Evolutionary conservation across 1,140 invertebrate genomes (phyloP), one percentile per base, ranked within the genome.

Genomic region (Ceratosolen fusciceps): DNA sequence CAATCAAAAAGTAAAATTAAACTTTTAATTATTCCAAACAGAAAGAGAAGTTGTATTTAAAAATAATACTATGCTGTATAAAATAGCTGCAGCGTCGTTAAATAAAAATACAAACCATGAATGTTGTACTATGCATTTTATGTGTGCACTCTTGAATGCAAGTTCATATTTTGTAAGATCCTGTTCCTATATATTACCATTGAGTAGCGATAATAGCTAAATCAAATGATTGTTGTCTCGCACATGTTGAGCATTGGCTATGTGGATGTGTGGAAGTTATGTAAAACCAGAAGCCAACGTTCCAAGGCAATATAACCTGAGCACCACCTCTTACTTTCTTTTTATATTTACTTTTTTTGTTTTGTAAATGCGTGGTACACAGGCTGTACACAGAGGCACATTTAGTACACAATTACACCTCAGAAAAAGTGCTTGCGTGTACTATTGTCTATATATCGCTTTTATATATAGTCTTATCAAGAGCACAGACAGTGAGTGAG

Each of bases 191-290:
- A 86, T 82, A 86, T 88, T 85, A 85, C 84, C 84, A 85, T 84
- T 76, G 83, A 89, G 87, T 89, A 89, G 89, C 89, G 89, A 89
- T 89, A 86, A 87, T 90, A 90, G 89, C 89, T 89, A 89, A 90
- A 89, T 90, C 88, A 88, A 88, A 87, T 87, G 86, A 88, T 89
- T 89, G 88, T 89, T 90, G 88, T 90, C 88, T 88, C 87, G 87
- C 85, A 86, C 87, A 84, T 85, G 88, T 85, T 88, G 87, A 87
- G 83, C 86, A 85, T 88, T 87, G 87, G 86, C 85, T 88, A 86
- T 87, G 60, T 65, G 83, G 83, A 83, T 86, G 85, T 85, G 86
- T 84, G 83, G 86, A 82, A 80, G 81, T 83, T 82, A 83, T 81
- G 80, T 81, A 83, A 81, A 84, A 86, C 83, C 85, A 86, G 85